A percentile compares a stretch with the other conserved stretches of the same genome.
phyloP scores from a whole-genome alignment of 2,888 invertebrate genomes.

The Cyrtodaria siliqua region DNA sequence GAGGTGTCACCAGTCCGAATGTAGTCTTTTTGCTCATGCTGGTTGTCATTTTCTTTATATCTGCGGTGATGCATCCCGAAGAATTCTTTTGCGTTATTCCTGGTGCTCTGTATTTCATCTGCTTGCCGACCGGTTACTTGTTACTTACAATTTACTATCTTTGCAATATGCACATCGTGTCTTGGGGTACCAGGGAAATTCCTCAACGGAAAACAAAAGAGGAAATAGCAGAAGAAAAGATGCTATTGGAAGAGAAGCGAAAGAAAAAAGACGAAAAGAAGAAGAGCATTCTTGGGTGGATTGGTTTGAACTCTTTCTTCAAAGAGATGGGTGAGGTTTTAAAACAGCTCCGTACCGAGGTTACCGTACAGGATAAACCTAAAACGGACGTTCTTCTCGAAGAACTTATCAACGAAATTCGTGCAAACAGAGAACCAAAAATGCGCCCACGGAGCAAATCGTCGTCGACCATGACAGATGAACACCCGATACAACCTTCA shows the following conservation, averaged over 20 bases:
- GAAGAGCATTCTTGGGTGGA: slow-evolving; percentile 88
- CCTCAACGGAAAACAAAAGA: slow-evolving; percentile 81
- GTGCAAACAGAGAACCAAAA: slow-evolving; percentile 30
- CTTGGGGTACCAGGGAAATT: slow-evolving; percentile 97
- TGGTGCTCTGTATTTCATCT: slow-evolving; percentile 93
- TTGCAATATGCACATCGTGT: slow-evolving; percentile 97
- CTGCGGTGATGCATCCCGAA: slow-evolving; percentile 98
- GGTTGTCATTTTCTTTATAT: slow-evolving; percentile 98
- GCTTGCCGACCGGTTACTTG: slow-evolving; percentile 98
- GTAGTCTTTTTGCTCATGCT: slow-evolving; percentile 78
- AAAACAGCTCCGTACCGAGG: slow-evolving; percentile 57
- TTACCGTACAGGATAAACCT: slow-evolving; percentile 37
- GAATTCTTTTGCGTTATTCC: slow-evolving; percentile 89
- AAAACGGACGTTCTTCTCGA: slow-evolving; percentile 72
- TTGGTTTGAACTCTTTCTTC: slow-evolving; percentile 70
- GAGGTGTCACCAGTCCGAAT: slow-evolving; percentile 89
- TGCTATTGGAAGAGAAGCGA: slow-evolving; percentile 88
- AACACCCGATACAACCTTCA: background rate
- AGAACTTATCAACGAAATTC: slow-evolving; percentile 69
- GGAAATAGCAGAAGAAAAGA: slow-evolving; percentile 92
- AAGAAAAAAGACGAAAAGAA: slow-evolving; percentile 91
- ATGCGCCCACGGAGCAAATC: slow-evolving; percentile 22
- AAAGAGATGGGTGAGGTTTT: slow-evolving; percentile 73
- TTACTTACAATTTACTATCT: slow-evolving; percentile 95
- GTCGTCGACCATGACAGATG: slow-evolving; percentile 35